Evolutionary conservation across 2,888 invertebrate genomes (phyloP), one percentile per base, ranked within the genome.

Genomic region (Microdon myrmicae): DNA sequence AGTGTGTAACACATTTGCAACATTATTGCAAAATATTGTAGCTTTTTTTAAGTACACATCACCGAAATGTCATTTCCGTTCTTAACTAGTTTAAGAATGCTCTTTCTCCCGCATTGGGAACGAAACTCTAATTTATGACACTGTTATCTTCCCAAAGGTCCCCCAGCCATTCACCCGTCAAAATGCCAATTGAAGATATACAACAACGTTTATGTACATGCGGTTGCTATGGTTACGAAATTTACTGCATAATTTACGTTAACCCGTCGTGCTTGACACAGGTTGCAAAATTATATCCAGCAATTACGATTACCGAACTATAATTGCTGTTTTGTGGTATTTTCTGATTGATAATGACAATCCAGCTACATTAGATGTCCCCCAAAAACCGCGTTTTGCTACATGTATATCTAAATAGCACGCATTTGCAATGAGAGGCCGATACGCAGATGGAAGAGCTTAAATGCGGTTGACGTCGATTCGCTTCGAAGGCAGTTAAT

Each of bases 321-420:
- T 66, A 66, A 66, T 66, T 66, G 66, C 66, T 66, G 54, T 59
- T 66, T 66, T 66, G 66, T 54, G 66, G 66, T 66, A 44, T 66
- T 53, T 66, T 58, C 47, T 59, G 66, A 66, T 66, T 66, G 66
- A 66, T 66, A 64, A 64, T 64, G 51, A 41, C 64, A 58, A 58
- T 64, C 45, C 56, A 56, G 58, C 58, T n/a, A 51, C 53, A 64
- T 64, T 58, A 64, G 58, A 64, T 64, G 47, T 43, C 29, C 44
- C 54, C 51, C 22, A 7, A 37, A 58, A 64, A 51, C 58, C 64
- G 53, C 64, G 41, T 58, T 58, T 37, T 58, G 64, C 58, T 53
- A 53, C 47, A 61, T 49, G 48, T 26, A 39, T 38, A 8, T 48
- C 23, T 9, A 10, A n/a, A 10, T 26, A 10, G 12, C 23, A 12